These are phyloP conservation scores for Nipponia nippon DNA, from an alignment of 2,113 vertebrate genomes.

Conservation along the genomic window DNA sequence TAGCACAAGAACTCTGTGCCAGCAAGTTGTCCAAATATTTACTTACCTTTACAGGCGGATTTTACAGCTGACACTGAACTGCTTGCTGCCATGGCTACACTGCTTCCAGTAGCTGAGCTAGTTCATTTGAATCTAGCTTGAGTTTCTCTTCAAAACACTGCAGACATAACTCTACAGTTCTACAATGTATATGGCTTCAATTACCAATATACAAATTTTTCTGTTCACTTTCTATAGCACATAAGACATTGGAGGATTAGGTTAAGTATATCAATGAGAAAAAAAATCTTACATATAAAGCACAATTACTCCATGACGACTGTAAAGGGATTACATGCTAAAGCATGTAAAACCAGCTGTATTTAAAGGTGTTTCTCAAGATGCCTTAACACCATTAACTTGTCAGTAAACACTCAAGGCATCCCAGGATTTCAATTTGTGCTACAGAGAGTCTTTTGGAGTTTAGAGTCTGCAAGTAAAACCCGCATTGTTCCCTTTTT, in stretches of 20 bases:
- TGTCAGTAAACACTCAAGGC: not conserved
- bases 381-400: not conserved
- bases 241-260: not conserved
- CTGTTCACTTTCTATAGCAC: not conserved
- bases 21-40: conserved; percentile 59
- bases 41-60: conserved; percentile 18
- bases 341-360: not conserved
- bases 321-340: not conserved
- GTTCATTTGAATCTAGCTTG: not conserved
- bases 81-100: not conserved
- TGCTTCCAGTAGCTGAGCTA: not conserved
- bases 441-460: not conserved
- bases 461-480: not conserved
- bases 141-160: not conserved
- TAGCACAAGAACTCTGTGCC: not conserved
- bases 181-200: not conserved
- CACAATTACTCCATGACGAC: not conserved
- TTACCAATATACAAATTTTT: not conserved
- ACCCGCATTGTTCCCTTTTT: not conserved
- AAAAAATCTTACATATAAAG: not conserved
- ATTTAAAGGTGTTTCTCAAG: not conserved
- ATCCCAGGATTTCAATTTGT: not conserved
- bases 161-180: not conserved
- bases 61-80: not conserved
- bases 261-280: not conserved